Percentiles rank a stretch among this genome's conserved stretches.
Conservation (phyloP, 2,888 invertebrate genomes). For the Plagodis pulveraria region DNA sequence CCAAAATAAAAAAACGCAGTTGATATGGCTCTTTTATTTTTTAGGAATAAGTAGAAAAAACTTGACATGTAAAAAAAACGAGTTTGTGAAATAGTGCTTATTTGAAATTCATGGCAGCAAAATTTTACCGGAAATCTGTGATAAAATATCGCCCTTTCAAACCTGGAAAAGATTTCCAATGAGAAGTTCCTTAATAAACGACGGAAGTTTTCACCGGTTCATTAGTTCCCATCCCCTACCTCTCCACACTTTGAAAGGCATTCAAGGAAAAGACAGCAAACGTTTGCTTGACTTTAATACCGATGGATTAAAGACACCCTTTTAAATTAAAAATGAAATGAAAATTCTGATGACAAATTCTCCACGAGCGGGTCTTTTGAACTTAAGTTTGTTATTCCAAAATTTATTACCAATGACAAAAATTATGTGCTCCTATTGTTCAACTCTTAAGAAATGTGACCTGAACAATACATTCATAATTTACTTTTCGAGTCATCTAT, state of each 20-base stretch:
- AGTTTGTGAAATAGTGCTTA: too few species aligned
- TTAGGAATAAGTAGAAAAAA: too few species aligned
- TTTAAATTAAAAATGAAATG: conserved; percentile 76
- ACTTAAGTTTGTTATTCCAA: conserved; percentile 67
- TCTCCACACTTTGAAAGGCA: conserved; percentile 44
- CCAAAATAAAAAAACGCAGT: neutral
- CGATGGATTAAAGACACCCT: conserved; percentile 76
- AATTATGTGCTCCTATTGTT: conserved; percentile 80
- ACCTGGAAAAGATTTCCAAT: conserved; percentile 36
- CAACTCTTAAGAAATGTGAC: conserved; percentile 69
- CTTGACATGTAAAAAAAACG: too few species aligned
- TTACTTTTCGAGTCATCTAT: conserved; percentile 80
- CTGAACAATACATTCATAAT: conserved; percentile 81
- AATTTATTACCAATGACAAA: conserved; percentile 75
- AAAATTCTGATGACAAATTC: conserved; percentile 44
- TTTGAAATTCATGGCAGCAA: too few species aligned
- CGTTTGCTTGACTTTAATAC: conserved; percentile 75
- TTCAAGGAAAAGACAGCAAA: conserved; percentile 59
- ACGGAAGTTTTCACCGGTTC: conserved; percentile 61
- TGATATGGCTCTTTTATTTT: neutral
- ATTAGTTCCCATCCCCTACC: conserved; percentile 63
- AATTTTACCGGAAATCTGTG: neutral
- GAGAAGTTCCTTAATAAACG: conserved; percentile 48
- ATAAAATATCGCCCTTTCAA: conserved; percentile 21
- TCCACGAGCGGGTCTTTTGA: conserved; percentile 42